Base-by-base conservation (phyloP, 2,888 invertebrate genomes). In the Papilio gigon region DNA sequence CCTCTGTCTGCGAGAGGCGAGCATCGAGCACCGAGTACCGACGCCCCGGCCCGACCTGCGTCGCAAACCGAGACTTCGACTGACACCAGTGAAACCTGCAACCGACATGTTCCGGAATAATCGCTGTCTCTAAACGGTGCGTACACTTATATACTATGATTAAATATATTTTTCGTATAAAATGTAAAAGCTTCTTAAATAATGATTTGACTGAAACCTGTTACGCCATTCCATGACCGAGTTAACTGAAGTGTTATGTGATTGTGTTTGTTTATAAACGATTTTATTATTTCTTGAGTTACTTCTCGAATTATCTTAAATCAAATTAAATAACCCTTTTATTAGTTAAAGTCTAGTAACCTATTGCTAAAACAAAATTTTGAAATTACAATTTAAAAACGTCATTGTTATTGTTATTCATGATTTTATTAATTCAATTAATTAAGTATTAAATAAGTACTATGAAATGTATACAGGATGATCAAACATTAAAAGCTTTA, bases 41-140 rank as follows among this genome's bases (percentile, higher is more conserved):
- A 77, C 79, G 76, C 47, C 47, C 44, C 78, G 79, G 76, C 75
- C 76, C 80, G 75, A 79, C 75, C 82, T 78, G 83, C 80, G 77
- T 78, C 80, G 76, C 79, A 79, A 68, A 77, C 79, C 74, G 79
- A 79, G 82, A 79, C 76, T 76, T 74, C 47, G 22, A 47, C 47
- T 47, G 47, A 80, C 76, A 76, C 81, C 80, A 86, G 86, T 86
- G 86, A 82, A 77, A 78, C 76, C 75, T 76, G 75, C 75, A 75
- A 77, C 78, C 80, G 84, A 87, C 71, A 90, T 89, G 90, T 78
- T 88, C 80, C 79, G 80, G 82, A 77, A 74, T 77, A 76, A 84
- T 75, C 78, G 80, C 80, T 82, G 81, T 79, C 79, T 80, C 81
- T 87, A 90, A 89, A 90, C 87, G 89, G 91, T 92, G 76, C 79